These are phyloP conservation scores for Ichneumon xanthorius DNA, from an alignment of 2,888 invertebrate species.

Conservation along the genomic window DNA sequence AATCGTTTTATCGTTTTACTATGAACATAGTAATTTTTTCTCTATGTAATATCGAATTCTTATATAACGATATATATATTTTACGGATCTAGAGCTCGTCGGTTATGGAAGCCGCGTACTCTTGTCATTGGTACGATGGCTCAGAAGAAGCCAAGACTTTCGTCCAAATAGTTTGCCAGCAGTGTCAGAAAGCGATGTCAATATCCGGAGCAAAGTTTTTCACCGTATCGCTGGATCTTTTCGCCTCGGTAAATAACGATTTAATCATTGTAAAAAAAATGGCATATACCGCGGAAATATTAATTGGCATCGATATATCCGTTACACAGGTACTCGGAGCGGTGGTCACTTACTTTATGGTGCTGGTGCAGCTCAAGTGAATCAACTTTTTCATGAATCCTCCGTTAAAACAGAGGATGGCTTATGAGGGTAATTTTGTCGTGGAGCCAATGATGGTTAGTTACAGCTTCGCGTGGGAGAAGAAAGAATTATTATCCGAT, in stretches of 20 bases:
- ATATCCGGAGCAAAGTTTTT: slow-evolving; percentile 96
- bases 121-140: slow-evolving; percentile 96
- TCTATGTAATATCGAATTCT: background rate
- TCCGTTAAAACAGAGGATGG: slow-evolving; percentile 47
- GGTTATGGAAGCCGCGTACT: slow-evolving; percentile 96
- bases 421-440: slow-evolving; percentile 31
- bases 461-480: slow-evolving; percentile 27
- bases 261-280: background rate
- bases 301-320: background rate
- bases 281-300: background rate
- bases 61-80: slow-evolving; percentile 22
- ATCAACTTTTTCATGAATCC: slow-evolving; percentile 64
- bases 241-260: slow-evolving; percentile 91
- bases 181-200: slow-evolving; percentile 95
- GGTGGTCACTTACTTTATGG: slow-evolving; percentile 96
- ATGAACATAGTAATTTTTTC: slow-evolving; percentile 11
- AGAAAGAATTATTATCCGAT: slow-evolving; percentile 25
- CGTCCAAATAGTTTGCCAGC: slow-evolving; percentile 96
- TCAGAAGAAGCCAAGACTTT: slow-evolving; percentile 96
- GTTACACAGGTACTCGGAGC: slow-evolving; percentile 92
- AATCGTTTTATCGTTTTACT: background rate
- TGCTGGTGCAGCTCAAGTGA: slow-evolving; percentile 94
- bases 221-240: slow-evolving; percentile 94
- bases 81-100: slow-evolving; percentile 90
- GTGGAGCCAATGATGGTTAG: slow-evolving; percentile 42